These are phyloP conservation scores for Apostichopus leukothele DNA, from an alignment of 53 echinoderm and acorn worm species.

Conservation along the genomic window DNA sequence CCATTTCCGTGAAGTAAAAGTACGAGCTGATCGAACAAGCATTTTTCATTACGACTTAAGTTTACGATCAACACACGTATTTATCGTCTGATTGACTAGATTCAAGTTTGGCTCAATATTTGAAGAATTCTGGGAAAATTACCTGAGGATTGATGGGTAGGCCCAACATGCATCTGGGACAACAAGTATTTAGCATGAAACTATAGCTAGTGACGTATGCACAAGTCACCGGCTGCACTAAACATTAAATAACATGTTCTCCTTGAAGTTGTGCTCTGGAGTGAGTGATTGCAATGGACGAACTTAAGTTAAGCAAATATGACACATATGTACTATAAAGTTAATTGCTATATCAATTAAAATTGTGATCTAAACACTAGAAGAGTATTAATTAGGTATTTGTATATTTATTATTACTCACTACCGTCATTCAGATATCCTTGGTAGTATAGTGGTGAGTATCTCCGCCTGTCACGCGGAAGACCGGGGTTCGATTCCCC, in stretches of 20 bases:
- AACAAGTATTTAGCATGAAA: not conserved
- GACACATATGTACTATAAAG: too few relatives aligned
- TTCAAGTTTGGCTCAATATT: slow-evolving; percentile 42
- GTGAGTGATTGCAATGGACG: too few relatives aligned
- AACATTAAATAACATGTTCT: too few relatives aligned
- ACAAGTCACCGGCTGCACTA: too few relatives aligned
- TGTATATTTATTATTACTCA: not conserved
- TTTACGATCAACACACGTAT: not conserved
- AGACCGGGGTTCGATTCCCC: slow-evolving; percentile 94
- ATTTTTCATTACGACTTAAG: not conserved
- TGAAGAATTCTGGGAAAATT: slow-evolving; percentile 51
- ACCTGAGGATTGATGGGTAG: slow-evolving; percentile 89
- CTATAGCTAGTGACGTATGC: slow-evolving; percentile 19
- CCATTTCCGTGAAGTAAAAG: not conserved
- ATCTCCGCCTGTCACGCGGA: slow-evolving; percentile 89
- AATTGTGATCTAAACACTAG: not conserved
- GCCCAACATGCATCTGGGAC: slow-evolving; percentile 93
- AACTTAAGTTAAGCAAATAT: too few relatives aligned
- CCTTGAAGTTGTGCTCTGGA: too few relatives aligned
- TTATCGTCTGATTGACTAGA: not conserved
- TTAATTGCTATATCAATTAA: not conserved
- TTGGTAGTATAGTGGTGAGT: slow-evolving; percentile 93
- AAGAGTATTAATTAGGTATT: not conserved
- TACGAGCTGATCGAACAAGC: not conserved
- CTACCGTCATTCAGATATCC: slow-evolving; percentile 25